Conservation (phyloP, 1,140 invertebrate species). For the Anastatus disparis region DNA sequence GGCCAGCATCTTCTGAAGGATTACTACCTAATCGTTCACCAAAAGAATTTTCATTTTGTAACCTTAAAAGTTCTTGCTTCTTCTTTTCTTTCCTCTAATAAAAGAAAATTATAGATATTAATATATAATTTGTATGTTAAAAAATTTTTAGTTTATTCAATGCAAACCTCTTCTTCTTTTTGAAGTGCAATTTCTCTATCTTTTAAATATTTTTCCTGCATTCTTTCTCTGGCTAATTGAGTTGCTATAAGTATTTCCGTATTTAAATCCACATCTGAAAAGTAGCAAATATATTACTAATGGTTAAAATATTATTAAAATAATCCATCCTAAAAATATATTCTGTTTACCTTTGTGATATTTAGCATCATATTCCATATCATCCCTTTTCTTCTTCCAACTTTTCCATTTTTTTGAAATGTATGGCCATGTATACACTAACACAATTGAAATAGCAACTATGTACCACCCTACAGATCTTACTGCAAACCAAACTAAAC, state of each 20-base stretch:
- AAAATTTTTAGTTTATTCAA: not conserved
- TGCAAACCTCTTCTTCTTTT: conserved; percentile 58
- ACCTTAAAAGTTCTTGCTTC: conserved; percentile 46
- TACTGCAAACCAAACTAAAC: conserved; percentile 47
- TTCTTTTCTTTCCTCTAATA: conserved; percentile 52
- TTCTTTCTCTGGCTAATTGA: conserved; percentile 55
- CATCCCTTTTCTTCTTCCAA: conserved; percentile 56
- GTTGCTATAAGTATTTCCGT: conserved; percentile 52
- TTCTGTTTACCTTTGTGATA: conserved; percentile 63
- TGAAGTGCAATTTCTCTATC: conserved; percentile 48
- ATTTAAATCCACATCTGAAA: conserved; percentile 61
- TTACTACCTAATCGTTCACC: conserved; percentile 34
- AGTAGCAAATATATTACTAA: conserved; percentile 21
- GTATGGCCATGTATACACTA: conserved; percentile 53
- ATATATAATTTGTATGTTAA: conserved; percentile 1
- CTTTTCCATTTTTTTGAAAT: conserved; percentile 51
- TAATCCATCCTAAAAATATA: conserved; percentile 10
- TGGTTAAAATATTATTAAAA: conserved; percentile 29
- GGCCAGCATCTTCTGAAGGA: conserved; percentile 42
- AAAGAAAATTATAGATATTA: conserved; percentile 15
- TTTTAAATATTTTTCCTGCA: conserved; percentile 62
- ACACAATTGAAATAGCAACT: conserved; percentile 44
- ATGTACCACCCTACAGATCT: conserved; percentile 58
- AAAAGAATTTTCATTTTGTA: conserved; percentile 28
- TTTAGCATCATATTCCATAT: conserved; percentile 59